Evolutionary conservation across 2,888 invertebrate species (phyloP), one percentile per base, ranked within the genome.

Genomic region (Hymenopus coronatus): DNA sequence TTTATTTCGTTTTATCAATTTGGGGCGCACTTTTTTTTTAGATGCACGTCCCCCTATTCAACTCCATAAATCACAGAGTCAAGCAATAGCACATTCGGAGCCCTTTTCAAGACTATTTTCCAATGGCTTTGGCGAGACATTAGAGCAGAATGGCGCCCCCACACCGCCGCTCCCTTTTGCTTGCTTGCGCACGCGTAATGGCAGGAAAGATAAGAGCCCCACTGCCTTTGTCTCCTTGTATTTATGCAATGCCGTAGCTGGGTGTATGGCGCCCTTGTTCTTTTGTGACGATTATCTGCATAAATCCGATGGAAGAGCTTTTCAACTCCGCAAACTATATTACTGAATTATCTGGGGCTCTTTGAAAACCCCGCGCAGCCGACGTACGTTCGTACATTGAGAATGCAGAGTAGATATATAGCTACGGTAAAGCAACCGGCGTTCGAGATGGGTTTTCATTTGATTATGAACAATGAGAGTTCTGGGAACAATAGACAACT

Each of bases 321-420:
- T 91, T 90, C 91, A 91, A 91, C 91, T 91, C 90, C 89, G 90
- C 90, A 90, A 90, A 91, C 91, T 91, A 90, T 91, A 91, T 91
- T 91, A 91, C 91, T 90, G 91, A 90, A 91, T 91, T 91, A 91
- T 91, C 91, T 90, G 91, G 33, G 86, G 88, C 90, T 90, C 90
- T 90, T 90, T 90, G 90, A 90, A 90, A 88, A 88, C 83, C 87
- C 30, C 86, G 89, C 88, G 82, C 82, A 83, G 83, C 88, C 88
- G 90, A 88, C 88, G 84, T 85, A 87, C 88, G 70, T 25, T n/a
- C 86, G 85, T 85, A 89, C 86, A 83, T 88, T 85, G 89, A 88
- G 88, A 87, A 88, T 87, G 88, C 88, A 88, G 88, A 82, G 84
- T 88, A 89, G 89, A 89, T 89, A 90, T 88, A 90, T 83, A 54